Percentiles rank a stretch among this genome's conserved stretches.
phyloP scores from a whole-genome alignment of 1,140 invertebrate genomes.

The Stegodyphus dumicola region DNA sequence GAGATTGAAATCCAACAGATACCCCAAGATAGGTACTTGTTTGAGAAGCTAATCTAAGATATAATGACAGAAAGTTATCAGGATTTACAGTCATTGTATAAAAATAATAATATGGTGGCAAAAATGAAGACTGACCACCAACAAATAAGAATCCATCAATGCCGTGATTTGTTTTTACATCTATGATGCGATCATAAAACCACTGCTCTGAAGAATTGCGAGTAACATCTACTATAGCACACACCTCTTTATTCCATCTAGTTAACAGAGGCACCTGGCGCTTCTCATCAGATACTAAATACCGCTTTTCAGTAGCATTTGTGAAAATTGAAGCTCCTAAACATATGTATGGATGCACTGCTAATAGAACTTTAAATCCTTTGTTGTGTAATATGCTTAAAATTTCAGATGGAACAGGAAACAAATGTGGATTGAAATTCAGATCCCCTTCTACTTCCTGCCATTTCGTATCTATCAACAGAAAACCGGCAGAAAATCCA shows the following conservation, averaged over 20 bases:
- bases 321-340: constrained; percentile 56
- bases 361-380: constrained; percentile 86
- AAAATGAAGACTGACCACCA: constrained; percentile 57
- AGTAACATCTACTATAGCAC: constrained; percentile 84
- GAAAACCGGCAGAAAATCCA: constrained; percentile 68
- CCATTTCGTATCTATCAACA: constrained; percentile 72
- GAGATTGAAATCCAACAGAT: constrained; percentile 60
- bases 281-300: constrained; percentile 60
- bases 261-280: constrained; percentile 62
- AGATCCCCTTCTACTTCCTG: constrained; percentile 72
- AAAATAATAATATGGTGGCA: constrained; percentile 58
- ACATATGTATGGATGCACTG: constrained; percentile 78
- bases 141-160: constrained; percentile 88
- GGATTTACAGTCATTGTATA: constrained; percentile 73
- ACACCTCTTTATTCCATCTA: constrained; percentile 59
- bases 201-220: constrained; percentile 83
- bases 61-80: constrained; percentile 81
- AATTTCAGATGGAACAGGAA: constrained; percentile 83
- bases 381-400: constrained; percentile 80
- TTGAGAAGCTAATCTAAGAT: constrained; percentile 61
- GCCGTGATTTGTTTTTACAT: constrained; percentile 76
- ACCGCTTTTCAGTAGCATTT: constrained; percentile 52
- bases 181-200: constrained; percentile 76
- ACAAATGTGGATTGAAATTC: constrained; percentile 68
- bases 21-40: constrained; percentile 44